Evolutionary conservation across 2,888 invertebrate species (phyloP).

Genomic region (Heliconius charithonia): DNA sequence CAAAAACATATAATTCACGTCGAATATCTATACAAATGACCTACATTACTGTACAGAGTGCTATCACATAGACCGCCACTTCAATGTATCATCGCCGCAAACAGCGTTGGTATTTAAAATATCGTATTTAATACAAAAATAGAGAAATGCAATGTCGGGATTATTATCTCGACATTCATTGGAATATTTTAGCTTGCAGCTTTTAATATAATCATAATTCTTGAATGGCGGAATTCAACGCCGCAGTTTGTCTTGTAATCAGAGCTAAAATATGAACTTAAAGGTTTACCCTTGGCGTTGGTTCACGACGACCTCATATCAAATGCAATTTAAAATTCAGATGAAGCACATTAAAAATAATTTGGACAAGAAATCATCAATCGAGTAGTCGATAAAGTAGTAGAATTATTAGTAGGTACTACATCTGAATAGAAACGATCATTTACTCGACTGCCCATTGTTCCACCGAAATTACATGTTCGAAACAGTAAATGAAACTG

Average conservation of each 20-base stretch:
- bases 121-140: neutral
- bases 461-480: conserved; percentile 39
- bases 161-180: neutral
- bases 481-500: conserved; percentile 36
- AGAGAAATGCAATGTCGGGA: neutral
- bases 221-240: neutral
- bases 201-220: too few relatives aligned
- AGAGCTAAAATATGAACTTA: too few relatives aligned
- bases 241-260: neutral
- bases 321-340: too few relatives aligned
- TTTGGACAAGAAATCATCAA: neutral
- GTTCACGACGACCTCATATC: neutral
- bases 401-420: conserved; percentile 11
- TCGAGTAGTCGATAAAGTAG: neutral
- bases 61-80: conserved; percentile 3
- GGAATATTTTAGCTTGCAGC: neutral
- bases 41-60: conserved; percentile 11
- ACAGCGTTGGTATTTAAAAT: conserved; percentile 4
- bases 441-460: conserved; percentile 35
- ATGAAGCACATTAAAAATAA: neutral
- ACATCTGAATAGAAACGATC: conserved; percentile 23
- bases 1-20: neutral
- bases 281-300: too few relatives aligned
- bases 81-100: conserved; percentile 9
- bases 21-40: neutral